Evolutionary conservation across 2,797 vertebrate genomes (phyloP).

Genomic region (Chlorospingus flavigularis): DNA sequence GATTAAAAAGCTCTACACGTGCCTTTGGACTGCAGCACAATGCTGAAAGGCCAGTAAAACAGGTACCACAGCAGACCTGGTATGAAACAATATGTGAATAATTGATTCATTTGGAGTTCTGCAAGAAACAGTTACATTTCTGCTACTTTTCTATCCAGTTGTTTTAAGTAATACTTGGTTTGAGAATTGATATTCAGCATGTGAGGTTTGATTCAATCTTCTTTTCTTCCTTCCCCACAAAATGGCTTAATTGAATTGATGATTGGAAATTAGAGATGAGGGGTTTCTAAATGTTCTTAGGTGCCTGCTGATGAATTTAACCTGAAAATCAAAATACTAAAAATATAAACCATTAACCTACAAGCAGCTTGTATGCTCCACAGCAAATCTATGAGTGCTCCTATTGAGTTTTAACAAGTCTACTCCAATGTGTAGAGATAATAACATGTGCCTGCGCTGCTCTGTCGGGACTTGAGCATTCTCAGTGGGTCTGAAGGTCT

Average conservation of each 20-base stretch:
- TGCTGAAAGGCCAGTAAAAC: neutral
- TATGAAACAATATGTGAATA: neutral
- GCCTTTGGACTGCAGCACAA: neutral
- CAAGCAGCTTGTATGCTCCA: neutral
- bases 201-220: slow-evolving; percentile 13
- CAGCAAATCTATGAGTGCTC: neutral
- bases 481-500: neutral
- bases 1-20: neutral
- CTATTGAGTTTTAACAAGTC: neutral
- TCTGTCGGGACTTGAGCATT: neutral
- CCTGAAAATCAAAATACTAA: slow-evolving; percentile 17
- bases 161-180: neutral
- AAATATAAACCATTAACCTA: slow-evolving; percentile 6
- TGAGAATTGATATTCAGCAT: neutral
- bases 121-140: neutral
- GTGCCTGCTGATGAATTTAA: neutral
- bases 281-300: neutral
- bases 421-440: neutral
- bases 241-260: neutral
- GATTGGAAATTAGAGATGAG: neutral
- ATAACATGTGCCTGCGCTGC: neutral
- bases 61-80: neutral
- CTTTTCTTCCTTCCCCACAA: neutral
- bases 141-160: neutral
- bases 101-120: neutral